Conservation (phyloP, 2,797 vertebrate genomes). For the Sarcoramphus papa region DNA sequence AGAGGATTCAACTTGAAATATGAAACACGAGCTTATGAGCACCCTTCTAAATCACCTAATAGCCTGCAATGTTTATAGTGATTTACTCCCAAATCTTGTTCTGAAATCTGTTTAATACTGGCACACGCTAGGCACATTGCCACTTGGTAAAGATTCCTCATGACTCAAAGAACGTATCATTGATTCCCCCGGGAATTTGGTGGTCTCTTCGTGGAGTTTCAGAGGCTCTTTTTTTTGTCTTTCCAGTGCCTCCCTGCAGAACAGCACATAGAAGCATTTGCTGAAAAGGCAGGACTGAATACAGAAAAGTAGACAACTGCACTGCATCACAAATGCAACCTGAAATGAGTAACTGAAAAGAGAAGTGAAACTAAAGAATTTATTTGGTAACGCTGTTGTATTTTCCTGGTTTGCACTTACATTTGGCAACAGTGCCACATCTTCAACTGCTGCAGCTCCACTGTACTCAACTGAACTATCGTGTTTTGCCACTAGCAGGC, state of each 20-base stretch:
- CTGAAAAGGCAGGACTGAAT: not conserved
- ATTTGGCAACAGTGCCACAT: not conserved
- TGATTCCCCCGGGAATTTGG: slow-evolving; percentile 70
- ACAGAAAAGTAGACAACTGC: not conserved
- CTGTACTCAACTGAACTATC: not conserved
- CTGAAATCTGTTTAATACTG: not conserved
- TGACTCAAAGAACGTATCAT: slow-evolving; percentile 28
- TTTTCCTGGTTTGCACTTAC: not conserved
- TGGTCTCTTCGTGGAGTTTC: slow-evolving; percentile 72
- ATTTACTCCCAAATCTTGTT: not conserved
- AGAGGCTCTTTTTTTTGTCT: slow-evolving; percentile 71
- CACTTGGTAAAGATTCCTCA: slow-evolving; percentile 31
- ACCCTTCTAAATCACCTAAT: not conserved
- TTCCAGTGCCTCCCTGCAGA: slow-evolving; percentile 72
- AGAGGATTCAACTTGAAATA: not conserved
- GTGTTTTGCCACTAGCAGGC: not conserved
- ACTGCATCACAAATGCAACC: not conserved
- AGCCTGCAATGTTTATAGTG: not conserved
- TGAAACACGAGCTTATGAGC: not conserved
- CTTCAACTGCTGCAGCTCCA: not conserved
- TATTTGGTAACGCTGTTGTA: not conserved
- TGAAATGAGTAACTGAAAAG: not conserved
- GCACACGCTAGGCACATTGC: not conserved
- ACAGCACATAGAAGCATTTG: not conserved
- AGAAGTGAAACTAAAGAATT: not conserved